Conservation (phyloP, 2,113 vertebrate genomes). For the Myotis davidii region DNA sequence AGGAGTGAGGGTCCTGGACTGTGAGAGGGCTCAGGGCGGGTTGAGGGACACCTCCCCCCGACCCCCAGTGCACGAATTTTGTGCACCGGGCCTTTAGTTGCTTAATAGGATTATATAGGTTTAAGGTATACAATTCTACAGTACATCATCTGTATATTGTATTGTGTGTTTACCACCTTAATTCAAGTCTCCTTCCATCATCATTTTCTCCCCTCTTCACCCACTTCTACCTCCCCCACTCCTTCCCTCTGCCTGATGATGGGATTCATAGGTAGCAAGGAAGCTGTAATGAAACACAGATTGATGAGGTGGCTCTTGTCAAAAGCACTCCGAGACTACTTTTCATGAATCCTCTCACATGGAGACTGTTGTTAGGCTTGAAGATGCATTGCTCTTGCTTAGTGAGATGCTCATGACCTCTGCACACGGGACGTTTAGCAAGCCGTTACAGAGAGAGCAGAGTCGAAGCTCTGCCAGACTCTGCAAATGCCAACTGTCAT, state of each 20-base stretch:
- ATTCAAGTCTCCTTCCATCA: background rate
- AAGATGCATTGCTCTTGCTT: background rate
- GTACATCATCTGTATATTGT: background rate
- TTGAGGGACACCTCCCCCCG: no score
- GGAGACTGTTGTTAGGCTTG: background rate
- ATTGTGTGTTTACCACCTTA: background rate
- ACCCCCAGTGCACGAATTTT: no score
- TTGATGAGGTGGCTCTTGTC: conserved; percentile 34
- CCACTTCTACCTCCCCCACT: background rate
- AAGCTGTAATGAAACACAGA: background rate
- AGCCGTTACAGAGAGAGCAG: background rate
- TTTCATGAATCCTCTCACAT: background rate
- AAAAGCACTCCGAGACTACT: background rate
- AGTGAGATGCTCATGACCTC: background rate
- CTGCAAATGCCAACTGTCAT: background rate
- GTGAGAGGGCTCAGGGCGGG: no score
- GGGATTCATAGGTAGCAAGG: background rate
- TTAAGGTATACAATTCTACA: background rate
- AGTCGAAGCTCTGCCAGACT: background rate
- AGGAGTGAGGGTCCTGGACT: no score
- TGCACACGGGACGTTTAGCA: background rate
- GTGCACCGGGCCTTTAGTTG: background rate
- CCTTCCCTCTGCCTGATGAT: background rate
- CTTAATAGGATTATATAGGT: background rate
- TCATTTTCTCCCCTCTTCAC: background rate